phyloP scores from a whole-genome alignment of 2,888 invertebrate species.

The Chymomyza caudatula region DNA sequence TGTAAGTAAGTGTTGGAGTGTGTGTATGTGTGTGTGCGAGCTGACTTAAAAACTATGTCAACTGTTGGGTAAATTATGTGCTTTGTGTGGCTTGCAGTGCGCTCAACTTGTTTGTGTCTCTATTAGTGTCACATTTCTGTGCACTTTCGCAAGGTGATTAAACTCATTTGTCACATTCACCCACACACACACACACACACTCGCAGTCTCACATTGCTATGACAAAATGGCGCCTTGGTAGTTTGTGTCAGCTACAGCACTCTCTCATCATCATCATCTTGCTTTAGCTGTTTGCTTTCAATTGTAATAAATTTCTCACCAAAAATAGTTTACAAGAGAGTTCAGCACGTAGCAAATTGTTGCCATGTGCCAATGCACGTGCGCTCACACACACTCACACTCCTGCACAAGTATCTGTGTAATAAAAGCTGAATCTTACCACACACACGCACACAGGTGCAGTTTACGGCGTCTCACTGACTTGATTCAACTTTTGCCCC shows the following conservation, averaged over 20 bases:
- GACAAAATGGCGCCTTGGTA: neutral
- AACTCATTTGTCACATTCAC: slow-evolving; percentile 56
- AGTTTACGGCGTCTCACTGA: slow-evolving; percentile 42
- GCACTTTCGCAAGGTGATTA: slow-evolving; percentile 64
- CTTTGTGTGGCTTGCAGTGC: neutral
- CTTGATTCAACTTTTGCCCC: slow-evolving; percentile 56
- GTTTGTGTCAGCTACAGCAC: too few relatives aligned
- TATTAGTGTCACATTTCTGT: slow-evolving; percentile 34
- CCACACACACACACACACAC: slow-evolving; percentile 10
- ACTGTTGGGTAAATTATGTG: slow-evolving; percentile 32
- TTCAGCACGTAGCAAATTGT: slow-evolving; percentile 66
- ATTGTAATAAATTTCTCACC: slow-evolving; percentile 49
- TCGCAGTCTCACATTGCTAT: neutral
- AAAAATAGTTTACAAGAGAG: slow-evolving; percentile 62
- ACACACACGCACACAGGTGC: slow-evolving; percentile 41
- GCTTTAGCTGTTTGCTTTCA: slow-evolving; percentile 12
- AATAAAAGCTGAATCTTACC: neutral
- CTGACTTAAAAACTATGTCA: slow-evolving; percentile 60
- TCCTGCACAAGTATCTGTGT: neutral
- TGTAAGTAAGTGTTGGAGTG: neutral
- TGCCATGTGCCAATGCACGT: slow-evolving; percentile 31
- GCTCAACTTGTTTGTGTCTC: slow-evolving; percentile 29
- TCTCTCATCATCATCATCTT: neutral
- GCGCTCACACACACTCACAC: slow-evolving; percentile 5
- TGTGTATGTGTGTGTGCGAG: neutral